Conservation (phyloP, 1,140 invertebrate species). For the Uloborus diversus region DNA sequence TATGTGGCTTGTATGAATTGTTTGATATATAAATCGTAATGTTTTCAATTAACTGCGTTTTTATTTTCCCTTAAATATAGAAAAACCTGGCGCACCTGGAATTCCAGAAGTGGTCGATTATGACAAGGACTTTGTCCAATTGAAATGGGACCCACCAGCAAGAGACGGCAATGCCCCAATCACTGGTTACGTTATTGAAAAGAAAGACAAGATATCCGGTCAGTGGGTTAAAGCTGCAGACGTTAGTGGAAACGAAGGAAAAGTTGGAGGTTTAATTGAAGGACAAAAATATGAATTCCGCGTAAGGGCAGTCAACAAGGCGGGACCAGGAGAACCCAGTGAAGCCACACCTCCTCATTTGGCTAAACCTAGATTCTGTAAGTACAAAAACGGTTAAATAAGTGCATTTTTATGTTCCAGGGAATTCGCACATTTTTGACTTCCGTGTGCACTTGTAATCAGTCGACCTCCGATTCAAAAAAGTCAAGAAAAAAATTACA, state of each 20-base stretch:
- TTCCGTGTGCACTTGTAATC: no score
- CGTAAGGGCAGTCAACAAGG: slow-evolving; percentile 92
- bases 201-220: slow-evolving; percentile 89
- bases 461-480: no score
- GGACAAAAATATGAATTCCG: slow-evolving; percentile 94
- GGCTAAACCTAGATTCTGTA: slow-evolving; percentile 51
- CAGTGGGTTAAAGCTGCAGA: slow-evolving; percentile 84
- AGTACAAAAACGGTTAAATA: slow-evolving; percentile 18
- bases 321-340: slow-evolving; percentile 88
- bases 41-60: no score
- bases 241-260: slow-evolving; percentile 77
- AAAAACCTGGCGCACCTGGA: slow-evolving; percentile 91
- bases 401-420: no score
- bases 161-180: slow-evolving; percentile 93
- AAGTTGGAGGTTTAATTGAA: slow-evolving; percentile 84
- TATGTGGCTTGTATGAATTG: no score
- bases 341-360: slow-evolving; percentile 49
- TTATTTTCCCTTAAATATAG: slow-evolving; percentile 63
- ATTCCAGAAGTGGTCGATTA: slow-evolving; percentile 91
- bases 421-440: no score
- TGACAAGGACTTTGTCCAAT: slow-evolving; percentile 81
- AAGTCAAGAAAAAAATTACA: no score
- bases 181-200: slow-evolving; percentile 94
- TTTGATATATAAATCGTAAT: no score
- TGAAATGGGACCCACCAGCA: slow-evolving; percentile 87